A percentile compares a stretch with the other conserved stretches of the same genome.
Evolutionary conservation across 2,888 invertebrate species (phyloP).

Genomic region (Agriopis leucophaearia): DNA sequence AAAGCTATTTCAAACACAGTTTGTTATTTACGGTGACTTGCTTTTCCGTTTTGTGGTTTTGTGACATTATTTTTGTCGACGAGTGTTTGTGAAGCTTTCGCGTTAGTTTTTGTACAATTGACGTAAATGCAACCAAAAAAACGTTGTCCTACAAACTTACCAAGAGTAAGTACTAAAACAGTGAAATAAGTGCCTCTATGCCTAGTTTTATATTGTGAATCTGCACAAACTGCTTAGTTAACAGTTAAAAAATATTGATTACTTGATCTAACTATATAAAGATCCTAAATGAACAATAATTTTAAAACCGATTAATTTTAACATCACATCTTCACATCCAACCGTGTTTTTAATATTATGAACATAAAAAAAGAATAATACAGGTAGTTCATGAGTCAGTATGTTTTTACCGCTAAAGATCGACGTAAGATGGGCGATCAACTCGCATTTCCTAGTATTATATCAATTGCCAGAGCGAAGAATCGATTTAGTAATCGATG

Average conservation of each 20-base stretch:
- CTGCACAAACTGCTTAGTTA: conserved; percentile 11
- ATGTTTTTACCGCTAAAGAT: conserved; percentile 22
- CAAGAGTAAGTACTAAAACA: conserved; percentile 1
- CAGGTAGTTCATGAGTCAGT: conserved; percentile 35
- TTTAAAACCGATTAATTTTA: conserved; percentile 10
- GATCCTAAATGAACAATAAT: too few relatives aligned
- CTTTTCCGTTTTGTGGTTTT: conserved; percentile 1
- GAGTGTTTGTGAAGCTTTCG: conserved; percentile 1
- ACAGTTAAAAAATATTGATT: conserved; percentile 6
- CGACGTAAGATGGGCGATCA: conserved; percentile 38
- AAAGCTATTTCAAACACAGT: background rate
- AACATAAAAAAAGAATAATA: conserved; percentile 17
- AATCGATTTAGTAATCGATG: conserved; percentile 25
- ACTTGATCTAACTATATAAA: conserved; percentile 5
- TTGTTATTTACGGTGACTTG: conserved; percentile 8
- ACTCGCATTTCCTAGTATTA: conserved; percentile 39
- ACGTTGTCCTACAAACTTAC: background rate
- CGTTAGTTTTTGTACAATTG: conserved; percentile 7
- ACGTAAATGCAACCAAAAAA: conserved; percentile 3
- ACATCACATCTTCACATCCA: conserved; percentile 1
- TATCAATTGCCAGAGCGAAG: conserved; percentile 22
- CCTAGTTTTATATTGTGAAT: conserved; percentile 2
- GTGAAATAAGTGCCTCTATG: background rate
- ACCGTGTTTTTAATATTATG: conserved; percentile 3
- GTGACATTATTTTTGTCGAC: conserved; percentile 9